phyloP scores from a whole-genome alignment of 2,888 invertebrate genomes.

The Idaea straminata region DNA sequence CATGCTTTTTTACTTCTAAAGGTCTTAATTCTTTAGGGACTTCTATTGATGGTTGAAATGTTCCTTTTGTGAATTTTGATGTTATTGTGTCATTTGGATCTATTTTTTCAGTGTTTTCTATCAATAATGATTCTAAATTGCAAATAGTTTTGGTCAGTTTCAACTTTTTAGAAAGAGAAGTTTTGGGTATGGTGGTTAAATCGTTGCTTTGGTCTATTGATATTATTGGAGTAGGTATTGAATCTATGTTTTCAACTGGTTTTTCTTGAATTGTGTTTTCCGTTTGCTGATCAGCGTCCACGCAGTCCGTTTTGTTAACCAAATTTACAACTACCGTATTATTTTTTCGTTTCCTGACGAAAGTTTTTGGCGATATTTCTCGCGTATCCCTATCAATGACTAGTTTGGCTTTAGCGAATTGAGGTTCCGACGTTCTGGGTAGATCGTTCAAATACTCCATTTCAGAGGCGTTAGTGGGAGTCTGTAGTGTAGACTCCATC shows the following conservation, averaged over 20 bases:
- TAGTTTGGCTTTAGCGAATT: slow-evolving; percentile 60
- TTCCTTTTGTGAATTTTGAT: slow-evolving; percentile 6
- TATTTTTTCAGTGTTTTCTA: slow-evolving; percentile 10
- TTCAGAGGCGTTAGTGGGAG: slow-evolving; percentile 89
- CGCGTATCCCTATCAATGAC: slow-evolving; percentile 39
- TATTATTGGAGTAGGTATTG: not conserved
- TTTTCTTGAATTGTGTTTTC: not conserved
- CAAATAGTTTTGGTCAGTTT: slow-evolving; percentile 24
- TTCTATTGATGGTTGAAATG: slow-evolving; percentile 3
- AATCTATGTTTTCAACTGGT: not conserved
- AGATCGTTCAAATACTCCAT: slow-evolving; percentile 78
- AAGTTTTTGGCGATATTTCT: slow-evolving; percentile 63
- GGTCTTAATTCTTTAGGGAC: not conserved
- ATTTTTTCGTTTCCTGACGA: slow-evolving; percentile 61
- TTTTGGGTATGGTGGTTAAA: not conserved
- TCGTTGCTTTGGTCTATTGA: not conserved
- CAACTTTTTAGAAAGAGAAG: slow-evolving; percentile 12
- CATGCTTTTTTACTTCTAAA: slow-evolving; percentile 20
- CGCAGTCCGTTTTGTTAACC: slow-evolving; percentile 9
- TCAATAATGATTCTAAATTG: slow-evolving; percentile 22
- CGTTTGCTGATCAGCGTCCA: not conserved
- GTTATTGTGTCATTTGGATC: not conserved
- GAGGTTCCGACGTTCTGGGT: slow-evolving; percentile 62
- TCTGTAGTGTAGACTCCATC: slow-evolving; percentile 82
- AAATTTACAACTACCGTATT: slow-evolving; percentile 70